Conservation (phyloP, 2,797 vertebrate species). For the Rhynchonycteris naso region DNA sequence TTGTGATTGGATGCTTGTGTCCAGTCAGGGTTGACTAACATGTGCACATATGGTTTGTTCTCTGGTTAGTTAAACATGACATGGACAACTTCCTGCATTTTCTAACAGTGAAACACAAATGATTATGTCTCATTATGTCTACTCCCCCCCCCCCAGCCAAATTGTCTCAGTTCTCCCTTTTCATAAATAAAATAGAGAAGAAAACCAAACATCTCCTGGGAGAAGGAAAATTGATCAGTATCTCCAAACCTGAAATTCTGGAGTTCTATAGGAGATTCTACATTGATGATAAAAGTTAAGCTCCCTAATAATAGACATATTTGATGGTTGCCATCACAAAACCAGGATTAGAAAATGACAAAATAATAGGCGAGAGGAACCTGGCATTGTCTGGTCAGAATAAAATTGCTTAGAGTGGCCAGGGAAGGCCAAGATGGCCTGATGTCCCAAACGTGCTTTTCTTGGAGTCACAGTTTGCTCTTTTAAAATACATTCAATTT, state of each 20-base stretch:
- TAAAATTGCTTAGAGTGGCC: not conserved
- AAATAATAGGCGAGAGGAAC: not conserved
- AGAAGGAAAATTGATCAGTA: not conserved
- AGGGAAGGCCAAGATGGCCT: not conserved
- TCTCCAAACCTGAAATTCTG: not conserved
- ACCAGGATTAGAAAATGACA: conserved; percentile 30
- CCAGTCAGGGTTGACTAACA: too few species aligned
- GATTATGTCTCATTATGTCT: not conserved
- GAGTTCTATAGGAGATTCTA: not conserved
- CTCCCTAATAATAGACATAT: not conserved
- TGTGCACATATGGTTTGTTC: not conserved
- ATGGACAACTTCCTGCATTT: not conserved
- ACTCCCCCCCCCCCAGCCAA: not conserved
- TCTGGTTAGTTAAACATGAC: not conserved
- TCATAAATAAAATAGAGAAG: not conserved
- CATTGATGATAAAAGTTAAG: not conserved
- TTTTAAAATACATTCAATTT: conserved; percentile 20
- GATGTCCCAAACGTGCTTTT: not conserved
- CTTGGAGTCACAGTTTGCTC: conserved; percentile 52
- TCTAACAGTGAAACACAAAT: not conserved
- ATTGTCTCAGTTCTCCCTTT: conserved; percentile 5
- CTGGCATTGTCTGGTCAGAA: not conserved
- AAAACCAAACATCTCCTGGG: not conserved
- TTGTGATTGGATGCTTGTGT: not conserved
- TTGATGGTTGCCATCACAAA: not conserved